These are phyloP conservation scores for Dryas iulia DNA, from an alignment of 1,140 invertebrate species.

Conservation along the genomic window DNA sequence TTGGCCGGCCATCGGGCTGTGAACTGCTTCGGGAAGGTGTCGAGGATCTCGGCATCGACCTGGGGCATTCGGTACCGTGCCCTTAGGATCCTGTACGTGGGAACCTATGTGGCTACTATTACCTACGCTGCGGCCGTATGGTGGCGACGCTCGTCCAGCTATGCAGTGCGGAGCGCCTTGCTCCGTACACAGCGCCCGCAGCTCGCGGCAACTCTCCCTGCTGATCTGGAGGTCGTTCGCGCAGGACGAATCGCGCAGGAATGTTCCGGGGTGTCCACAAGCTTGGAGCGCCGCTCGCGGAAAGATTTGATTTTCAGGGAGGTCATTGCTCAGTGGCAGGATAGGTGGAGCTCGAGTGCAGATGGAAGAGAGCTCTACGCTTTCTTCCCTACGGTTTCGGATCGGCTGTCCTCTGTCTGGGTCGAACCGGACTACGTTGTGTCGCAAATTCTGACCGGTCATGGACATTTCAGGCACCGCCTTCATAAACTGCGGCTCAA, in stretches of 20 bases:
- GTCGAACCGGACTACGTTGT: background rate
- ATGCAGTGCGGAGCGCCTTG: background rate
- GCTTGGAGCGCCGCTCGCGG: background rate
- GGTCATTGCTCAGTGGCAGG: constrained; percentile 16
- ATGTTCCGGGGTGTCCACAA: background rate
- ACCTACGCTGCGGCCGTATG: constrained; percentile 12
- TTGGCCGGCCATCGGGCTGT: background rate
- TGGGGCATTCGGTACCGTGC: constrained; percentile 11
- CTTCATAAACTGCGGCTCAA: background rate
- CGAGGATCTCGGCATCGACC: background rate
- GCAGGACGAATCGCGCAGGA: constrained; percentile 17
- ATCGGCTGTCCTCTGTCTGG: background rate
- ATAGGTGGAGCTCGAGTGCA: constrained; percentile 10
- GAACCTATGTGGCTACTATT: constrained; percentile 41
- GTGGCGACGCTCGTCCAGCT: background rate
- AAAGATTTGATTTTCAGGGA: background rate
- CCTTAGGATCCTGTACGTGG: constrained; percentile 4
- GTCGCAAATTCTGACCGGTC: background rate
- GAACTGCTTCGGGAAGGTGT: constrained; percentile 11
- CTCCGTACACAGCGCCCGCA: constrained; percentile 33
- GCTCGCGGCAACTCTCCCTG: constrained; percentile 41
- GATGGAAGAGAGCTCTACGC: constrained; percentile 6
- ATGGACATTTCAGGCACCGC: background rate
- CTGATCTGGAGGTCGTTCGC: constrained; percentile 41
- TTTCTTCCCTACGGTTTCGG: background rate